Base-by-base conservation (phyloP, 2,797 vertebrate genomes). In the Somateria mollissima region DNA sequence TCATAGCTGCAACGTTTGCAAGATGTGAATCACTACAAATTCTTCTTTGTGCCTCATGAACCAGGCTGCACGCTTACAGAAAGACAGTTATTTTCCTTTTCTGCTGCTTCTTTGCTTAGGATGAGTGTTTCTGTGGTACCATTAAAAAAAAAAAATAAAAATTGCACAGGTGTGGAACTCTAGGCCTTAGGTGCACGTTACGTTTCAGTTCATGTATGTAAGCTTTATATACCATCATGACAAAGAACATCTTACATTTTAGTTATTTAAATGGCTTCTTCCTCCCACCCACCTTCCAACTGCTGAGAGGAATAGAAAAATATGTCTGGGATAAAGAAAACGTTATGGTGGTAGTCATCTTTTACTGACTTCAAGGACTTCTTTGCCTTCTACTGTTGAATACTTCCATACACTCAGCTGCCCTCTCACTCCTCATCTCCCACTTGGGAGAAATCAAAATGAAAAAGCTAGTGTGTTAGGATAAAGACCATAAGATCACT, bases 371-470 rank as follows among this genome's bases (percentile, higher is more conserved):
- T 30, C 32, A n/a, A 11, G 28, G 30, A 7, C 12, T 77, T 13
- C 24, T 69, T 73, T 58, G n/a, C 32, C 84, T 85, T 51, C 13
- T 13, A 0, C 16, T 37, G 72, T 89, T 53, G 0, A 2, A 36
- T 92, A 5, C 5, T 49, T 90, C 20, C 7, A 41, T 79, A 84
- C 17, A 22, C 19, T 11, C 62, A 41, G 58, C 43, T 22, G 7
- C 11, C 51, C 22, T 71, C n/a, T 53, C 34, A 4, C 19, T 61
- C 12, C 12, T 16, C 12, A 17, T 10, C 20, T 15, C 69, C 41
- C 22, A 1, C 0, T 51, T 1, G 22, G 17, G 13, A 6, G 6
- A 53, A 74, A 51, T 12, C 24, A 15, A 56, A 53, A 37, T 37
- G 9, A 45, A 43, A 41, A 69, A 4, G 7, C 49, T 25, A 3